Base-by-base conservation (phyloP, 1,140 invertebrate genomes). In the Drosophila guanche region DNA sequence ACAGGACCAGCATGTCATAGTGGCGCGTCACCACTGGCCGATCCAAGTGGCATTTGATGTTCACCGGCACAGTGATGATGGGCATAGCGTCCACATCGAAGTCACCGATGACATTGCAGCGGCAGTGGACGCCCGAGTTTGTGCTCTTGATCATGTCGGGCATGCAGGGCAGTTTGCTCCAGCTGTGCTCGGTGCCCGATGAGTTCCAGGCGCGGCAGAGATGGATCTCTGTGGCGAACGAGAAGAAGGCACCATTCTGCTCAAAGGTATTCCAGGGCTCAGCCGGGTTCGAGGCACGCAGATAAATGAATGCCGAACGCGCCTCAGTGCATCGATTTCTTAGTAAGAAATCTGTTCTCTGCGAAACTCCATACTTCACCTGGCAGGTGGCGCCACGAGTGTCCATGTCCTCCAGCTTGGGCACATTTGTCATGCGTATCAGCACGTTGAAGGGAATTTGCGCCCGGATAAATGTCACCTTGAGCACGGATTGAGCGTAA, bases 141-240 rank as follows among this genome's bases (percentile, higher is more conserved):
- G 53, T 54, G 7, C 61, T 76, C 42, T 55, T 54, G 20, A 67
- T 58, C 73, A 76, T 76, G 37, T 72, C 73, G 1, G 73, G 73
- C 20, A 72, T 25, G 42, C 73, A 76, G 0, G 47, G 46, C 7
- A 47, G 47, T 16, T 41, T 76, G 10, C 67, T 52, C 68, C 73
- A 76, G 20, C 41, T 67, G 1, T 68, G 73, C 16, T 76, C 73
- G 10, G 73, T 68, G 1, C 73, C 69, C 8, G 56, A 41, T 16
- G 60, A 76, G 4, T 61, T 61, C 73, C 68, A 72, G 6, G 67
- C 46, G n/a, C 73, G 47, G 5, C 73, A 76, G 27, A 51, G 61
- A 0, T 62, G 47, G 3, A 76, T 50, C 58, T 76, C 73, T 2
- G 69, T 76, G 6, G 42, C 47, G 7, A 76, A 76, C 0, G 73